phyloP scores from a whole-genome alignment of 2,113 vertebrate genomes.

The Manacus vitellinus region DNA sequence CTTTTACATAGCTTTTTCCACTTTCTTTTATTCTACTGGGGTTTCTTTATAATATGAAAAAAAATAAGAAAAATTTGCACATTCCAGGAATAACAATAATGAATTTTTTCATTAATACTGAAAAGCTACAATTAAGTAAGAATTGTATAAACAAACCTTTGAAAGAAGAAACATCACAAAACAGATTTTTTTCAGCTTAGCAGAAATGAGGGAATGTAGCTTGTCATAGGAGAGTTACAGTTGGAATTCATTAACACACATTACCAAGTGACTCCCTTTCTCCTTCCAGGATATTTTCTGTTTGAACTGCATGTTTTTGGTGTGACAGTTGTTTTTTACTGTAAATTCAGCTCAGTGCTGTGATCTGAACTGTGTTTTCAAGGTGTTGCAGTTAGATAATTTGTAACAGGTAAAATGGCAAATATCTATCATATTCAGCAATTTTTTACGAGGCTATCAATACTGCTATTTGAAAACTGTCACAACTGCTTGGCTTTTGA shows the following conservation, averaged over 20 bases:
- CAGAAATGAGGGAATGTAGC: background rate
- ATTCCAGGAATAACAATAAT: background rate
- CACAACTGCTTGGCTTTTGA: background rate
- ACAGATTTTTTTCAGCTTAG: background rate
- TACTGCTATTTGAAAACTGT: background rate
- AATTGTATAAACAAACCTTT: background rate
- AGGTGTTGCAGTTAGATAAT: constrained; percentile 3
- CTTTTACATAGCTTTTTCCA: background rate
- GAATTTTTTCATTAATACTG: background rate
- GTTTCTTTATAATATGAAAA: background rate
- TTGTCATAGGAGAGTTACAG: background rate
- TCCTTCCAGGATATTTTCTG: background rate
- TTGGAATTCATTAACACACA: background rate
- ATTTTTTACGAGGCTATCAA: background rate
- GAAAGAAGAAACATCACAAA: background rate
- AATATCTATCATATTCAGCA: background rate
- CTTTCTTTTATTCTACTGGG: background rate
- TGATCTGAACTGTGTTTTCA: background rate
- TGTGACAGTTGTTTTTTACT: background rate
- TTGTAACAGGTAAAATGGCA: background rate
- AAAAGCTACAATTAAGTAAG: background rate
- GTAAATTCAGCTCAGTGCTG: background rate
- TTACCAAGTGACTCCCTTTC: background rate
- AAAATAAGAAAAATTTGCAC: background rate
- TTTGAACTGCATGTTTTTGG: background rate